phyloP scores from a whole-genome alignment of 2,113 vertebrate genomes.

The Caretta caretta region DNA sequence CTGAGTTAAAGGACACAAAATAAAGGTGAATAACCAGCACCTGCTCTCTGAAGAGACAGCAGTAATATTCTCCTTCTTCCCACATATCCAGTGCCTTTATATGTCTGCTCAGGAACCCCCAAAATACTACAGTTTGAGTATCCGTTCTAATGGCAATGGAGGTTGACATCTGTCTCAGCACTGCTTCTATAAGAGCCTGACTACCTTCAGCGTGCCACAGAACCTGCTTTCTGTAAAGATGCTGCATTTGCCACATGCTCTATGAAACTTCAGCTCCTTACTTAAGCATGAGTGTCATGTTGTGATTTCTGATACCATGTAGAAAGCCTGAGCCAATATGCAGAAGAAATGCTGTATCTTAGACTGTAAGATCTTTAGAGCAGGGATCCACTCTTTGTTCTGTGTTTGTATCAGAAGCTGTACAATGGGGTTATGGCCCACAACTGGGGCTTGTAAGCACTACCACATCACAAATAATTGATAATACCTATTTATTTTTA shows the following conservation, averaged over 20 bases:
- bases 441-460: not conserved
- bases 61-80: not conserved
- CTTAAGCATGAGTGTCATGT: not conserved
- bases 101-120: not conserved
- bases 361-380: not conserved
- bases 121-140: not conserved
- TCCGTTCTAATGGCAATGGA: not conserved
- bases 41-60: conserved; percentile 26
- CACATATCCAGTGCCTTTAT: not conserved
- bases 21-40: not conserved
- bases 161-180: not conserved
- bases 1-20: conserved; percentile 16
- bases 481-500: no score
- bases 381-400: not conserved
- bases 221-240: not conserved
- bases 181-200: not conserved
- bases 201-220: not conserved
- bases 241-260: not conserved
- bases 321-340: not conserved
- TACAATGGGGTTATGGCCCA: not conserved
- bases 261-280: not conserved
- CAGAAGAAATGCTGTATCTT: not conserved
- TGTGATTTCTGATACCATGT: not conserved
- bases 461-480: not conserved
- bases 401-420: no score